Evolutionary conservation across 2,113 vertebrate genomes (phyloP), one percentile per base, ranked within the genome.

Genomic region (Okapia johnstoni): DNA sequence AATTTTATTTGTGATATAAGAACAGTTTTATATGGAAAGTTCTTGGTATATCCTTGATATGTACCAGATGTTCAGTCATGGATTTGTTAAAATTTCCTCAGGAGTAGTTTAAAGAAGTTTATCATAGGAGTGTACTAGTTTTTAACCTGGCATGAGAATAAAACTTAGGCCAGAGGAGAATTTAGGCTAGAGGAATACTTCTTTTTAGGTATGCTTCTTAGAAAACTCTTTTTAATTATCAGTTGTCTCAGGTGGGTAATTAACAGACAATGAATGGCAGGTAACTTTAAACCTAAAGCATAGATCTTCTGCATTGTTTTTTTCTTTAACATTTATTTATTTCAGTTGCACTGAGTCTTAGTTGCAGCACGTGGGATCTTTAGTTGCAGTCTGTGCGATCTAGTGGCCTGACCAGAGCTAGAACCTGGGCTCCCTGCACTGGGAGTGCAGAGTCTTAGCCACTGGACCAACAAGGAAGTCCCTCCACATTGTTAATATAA

Each of bases 211-310:
- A 43, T 48, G 16, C 16, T 88, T 88, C 46, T 95, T 70, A 46
- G 85, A 88, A 93, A 73, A 93, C 76, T 97, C 25, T 87, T 92
- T 80, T 93, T 66, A 90, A 90, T 79, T 16, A 85, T 91, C 36
- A 84, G 55, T 87, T 48, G 25, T 92, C 86, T 94, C 26, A 14
- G 25, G 43, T 81, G 33, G 86, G 13, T 88, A 85, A 97, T 80
- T 90, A 93, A 86, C 40, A 88, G 61, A 79, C 2, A 85, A 25
- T 50, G 17, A 96, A 46, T 21, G 52, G 19, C 30, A 80, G 54
- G n/a, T 58, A 85, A 80, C 66, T 83, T 89, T 61, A 93, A 57
- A 95, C 13, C 28, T 83, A 33, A 76, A 63, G 80, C n/a, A 28
- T 19, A 63, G 11, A 63, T 50, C 17, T 48, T 66, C 40, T 57